A percentile compares a stretch with the other conserved stretches of the same genome.
Evolutionary conservation across 2,888 invertebrate species (phyloP).

Genomic region (Eledone cirrhosa): DNA sequence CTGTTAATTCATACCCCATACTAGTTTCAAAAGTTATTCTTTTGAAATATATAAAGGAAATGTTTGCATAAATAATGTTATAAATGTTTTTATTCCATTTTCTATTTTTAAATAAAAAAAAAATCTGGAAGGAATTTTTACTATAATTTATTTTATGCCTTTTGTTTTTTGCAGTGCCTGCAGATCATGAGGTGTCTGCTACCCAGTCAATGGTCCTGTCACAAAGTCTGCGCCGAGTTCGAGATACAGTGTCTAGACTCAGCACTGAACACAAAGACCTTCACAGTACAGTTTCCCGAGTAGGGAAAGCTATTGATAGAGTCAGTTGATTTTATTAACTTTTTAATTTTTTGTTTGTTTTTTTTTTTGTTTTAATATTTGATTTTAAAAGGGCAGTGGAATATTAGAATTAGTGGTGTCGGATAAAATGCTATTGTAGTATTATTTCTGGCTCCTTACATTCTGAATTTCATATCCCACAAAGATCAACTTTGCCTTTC

Average conservation of each 20-base stretch:
- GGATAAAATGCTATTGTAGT: conserved; percentile 73
- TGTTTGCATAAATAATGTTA: too few species aligned
- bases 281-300: conserved; percentile 85
- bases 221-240: conserved; percentile 79
- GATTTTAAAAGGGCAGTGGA: conserved; percentile 85
- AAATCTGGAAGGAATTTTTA: not conserved
- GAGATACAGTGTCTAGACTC: conserved; percentile 83
- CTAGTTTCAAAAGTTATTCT: too few species aligned
- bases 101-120: not conserved
- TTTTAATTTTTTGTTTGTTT: conserved; percentile 54
- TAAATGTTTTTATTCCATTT: too few species aligned
- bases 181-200: conserved; percentile 71
- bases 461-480: too few species aligned
- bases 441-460: too few species aligned
- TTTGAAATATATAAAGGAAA: too few species aligned
- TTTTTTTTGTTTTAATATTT: conserved; percentile 86
- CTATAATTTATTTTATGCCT: not conserved
- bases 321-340: conserved; percentile 59
- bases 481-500: too few species aligned
- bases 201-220: conserved; percentile 77
- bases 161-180: conserved; percentile 37
- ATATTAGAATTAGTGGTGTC: conserved; percentile 79
- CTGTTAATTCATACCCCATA: too few species aligned
- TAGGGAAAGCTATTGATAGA: conserved; percentile 95
- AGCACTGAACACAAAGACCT: conserved; percentile 79